Evolutionary conservation across 2,113 vertebrate species (phyloP).

Genomic region (Phrynosoma blainvillii): DNA sequence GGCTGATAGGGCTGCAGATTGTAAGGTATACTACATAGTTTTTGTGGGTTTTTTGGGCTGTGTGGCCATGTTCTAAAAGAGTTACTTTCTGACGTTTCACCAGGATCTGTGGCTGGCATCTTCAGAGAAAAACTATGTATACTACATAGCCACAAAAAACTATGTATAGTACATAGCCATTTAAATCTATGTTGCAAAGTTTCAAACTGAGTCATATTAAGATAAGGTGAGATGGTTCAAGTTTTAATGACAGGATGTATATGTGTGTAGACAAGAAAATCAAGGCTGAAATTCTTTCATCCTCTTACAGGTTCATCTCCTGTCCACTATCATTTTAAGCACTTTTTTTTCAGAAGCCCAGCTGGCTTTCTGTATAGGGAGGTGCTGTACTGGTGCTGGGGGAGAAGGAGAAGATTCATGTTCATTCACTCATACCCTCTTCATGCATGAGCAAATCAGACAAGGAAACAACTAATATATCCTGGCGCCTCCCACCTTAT

Average conservation of each 20-base stretch:
- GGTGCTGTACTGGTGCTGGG: too few species aligned
- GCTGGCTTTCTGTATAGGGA: not conserved
- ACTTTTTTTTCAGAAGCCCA: not conserved
- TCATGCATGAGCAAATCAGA: not conserved
- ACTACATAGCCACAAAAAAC: too few species aligned
- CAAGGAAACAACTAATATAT: not conserved
- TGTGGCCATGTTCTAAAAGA: too few species aligned
- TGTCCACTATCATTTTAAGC: not conserved
- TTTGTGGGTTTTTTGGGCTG: too few species aligned
- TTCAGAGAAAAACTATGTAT: too few species aligned
- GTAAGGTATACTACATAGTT: not conserved
- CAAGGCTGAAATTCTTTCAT: too few species aligned
- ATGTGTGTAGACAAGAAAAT: not conserved
- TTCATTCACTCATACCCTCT: not conserved
- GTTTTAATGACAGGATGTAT: not conserved
- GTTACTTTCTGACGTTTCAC: too few species aligned
- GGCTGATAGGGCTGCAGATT: not conserved
- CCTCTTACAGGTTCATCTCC: not conserved
- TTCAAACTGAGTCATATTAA: not conserved
- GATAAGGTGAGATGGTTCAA: not conserved
- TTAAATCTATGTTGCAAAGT: not conserved
- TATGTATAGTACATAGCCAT: too few species aligned
- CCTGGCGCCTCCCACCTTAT: not conserved
- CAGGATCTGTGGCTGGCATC: too few species aligned
- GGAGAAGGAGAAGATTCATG: not conserved